A percentile compares a stretch with the other conserved stretches of the same genome.
phyloP scores from a whole-genome alignment of 2,113 vertebrate genomes.

The Channa maculata region DNA sequence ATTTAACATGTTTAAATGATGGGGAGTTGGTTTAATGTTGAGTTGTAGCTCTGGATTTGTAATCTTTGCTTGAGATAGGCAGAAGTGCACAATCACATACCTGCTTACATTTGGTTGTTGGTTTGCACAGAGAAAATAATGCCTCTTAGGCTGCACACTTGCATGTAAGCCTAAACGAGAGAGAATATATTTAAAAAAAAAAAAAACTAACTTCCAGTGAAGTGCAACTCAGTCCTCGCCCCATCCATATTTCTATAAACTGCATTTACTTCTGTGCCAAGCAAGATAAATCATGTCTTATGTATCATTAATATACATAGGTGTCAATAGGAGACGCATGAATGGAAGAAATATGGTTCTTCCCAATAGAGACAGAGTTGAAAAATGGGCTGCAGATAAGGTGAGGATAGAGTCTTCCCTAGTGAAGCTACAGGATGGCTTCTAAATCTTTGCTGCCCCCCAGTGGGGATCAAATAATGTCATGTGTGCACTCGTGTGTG shows the following conservation, averaged over 20 bases:
- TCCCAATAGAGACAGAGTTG: slow-evolving; percentile 76
- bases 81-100: slow-evolving; percentile 12
- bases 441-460: slow-evolving; percentile 91
- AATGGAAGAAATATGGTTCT: slow-evolving; percentile 85
- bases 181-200: slow-evolving; percentile 11
- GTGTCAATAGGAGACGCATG: slow-evolving; percentile 85
- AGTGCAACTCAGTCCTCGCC: slow-evolving; percentile 57
- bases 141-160: slow-evolving; percentile 3
- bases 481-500: slow-evolving; percentile 3
- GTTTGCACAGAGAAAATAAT: background rate
- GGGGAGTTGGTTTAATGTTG: background rate
- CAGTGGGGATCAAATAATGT: slow-evolving; percentile 78
- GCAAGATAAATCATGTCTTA: slow-evolving; percentile 81
- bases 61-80: slow-evolving; percentile 5
- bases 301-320: slow-evolving; percentile 84
- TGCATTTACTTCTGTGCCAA: slow-evolving; percentile 77
- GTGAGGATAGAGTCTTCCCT: slow-evolving; percentile 43
- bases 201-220: slow-evolving; percentile 53
- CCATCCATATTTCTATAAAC: slow-evolving; percentile 80
- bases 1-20: background rate
- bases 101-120: background rate
- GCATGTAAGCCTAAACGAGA: slow-evolving; percentile 36
- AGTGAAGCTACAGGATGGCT: slow-evolving; percentile 38
- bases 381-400: slow-evolving; percentile 76
- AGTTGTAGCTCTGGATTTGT: slow-evolving; percentile 9